A percentile compares a stretch with the other conserved stretches of the same genome.
Evolutionary conservation across 2,113 vertebrate genomes (phyloP).

Genomic region (Phalacrocorax pelagicus): DNA sequence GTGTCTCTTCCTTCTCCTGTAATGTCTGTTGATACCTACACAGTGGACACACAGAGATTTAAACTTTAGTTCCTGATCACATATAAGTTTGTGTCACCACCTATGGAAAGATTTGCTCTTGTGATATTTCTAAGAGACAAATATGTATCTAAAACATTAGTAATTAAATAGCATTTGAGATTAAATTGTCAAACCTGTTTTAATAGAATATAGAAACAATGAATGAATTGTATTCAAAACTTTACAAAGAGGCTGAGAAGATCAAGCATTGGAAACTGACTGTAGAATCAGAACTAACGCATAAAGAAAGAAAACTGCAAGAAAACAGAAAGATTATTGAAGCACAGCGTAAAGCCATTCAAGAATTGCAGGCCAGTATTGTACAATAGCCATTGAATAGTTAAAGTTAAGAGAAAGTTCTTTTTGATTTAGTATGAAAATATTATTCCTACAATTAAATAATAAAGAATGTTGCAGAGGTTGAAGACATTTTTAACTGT

Average conservation of each 20-base stretch:
- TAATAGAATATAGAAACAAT: constrained; percentile 75
- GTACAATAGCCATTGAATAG: not conserved
- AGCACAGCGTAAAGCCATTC: constrained; percentile 89
- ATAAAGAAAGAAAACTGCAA: constrained; percentile 87
- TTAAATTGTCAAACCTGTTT: constrained; percentile 42
- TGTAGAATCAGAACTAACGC: constrained; percentile 79
- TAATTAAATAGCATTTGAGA: constrained; percentile 21
- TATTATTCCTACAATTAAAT: not conserved
- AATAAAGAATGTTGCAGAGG: not conserved
- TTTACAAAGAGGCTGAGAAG: constrained; percentile 92
- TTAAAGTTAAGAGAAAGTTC: not conserved
- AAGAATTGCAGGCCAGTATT: constrained; percentile 88
- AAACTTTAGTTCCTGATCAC: not conserved
- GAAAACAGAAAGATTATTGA: constrained; percentile 88
- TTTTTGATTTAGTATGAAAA: not conserved
- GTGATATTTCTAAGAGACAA: not conserved
- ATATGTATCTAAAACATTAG: not conserved
- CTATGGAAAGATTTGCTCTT: not conserved
- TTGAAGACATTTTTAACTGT: not conserved
- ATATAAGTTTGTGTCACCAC: not conserved
- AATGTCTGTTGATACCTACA: not conserved
- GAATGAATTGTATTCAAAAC: constrained; percentile 84
- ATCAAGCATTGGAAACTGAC: constrained; percentile 89
- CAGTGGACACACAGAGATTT: not conserved
- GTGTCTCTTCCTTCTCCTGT: not conserved